Base-by-base conservation (phyloP, 2,797 vertebrate species). In the Malacoraja senta region DNA sequence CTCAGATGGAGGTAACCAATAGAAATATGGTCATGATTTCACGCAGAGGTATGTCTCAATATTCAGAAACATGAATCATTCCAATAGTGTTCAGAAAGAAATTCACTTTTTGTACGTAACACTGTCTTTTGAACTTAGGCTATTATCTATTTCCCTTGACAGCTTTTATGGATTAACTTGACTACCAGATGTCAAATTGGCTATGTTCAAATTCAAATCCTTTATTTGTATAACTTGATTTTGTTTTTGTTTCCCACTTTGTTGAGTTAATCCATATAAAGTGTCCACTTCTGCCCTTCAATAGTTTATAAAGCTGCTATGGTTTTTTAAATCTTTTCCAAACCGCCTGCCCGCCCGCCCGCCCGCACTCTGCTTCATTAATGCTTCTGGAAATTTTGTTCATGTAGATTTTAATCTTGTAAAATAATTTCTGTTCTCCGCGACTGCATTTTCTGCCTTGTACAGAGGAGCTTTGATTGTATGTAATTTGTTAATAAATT, bases 401-500 rank as follows among this genome's bases (percentile, higher is more conserved):
- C 53, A 92, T 92, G 90, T 92, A 76, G 71, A 95, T 94, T 96
- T 95, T 96, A 94, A 95, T 96, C 95, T 95, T 96, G 95, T 97
- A 96, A 92, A 76, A 96, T 95, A 96, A 96, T 96, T 96, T 96
- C 96, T 38, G 94, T 96, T 96, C 94, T 96, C 96, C 95, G 95
- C 94, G 95, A 94, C 95, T 96, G 95, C 95, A 95, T 96, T 96
- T 95, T 96, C 96, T 96, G 95, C 96, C 95, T 92, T 96, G 95
- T 96, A 96, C 95, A 95, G 90, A 92, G 93, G 95, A 95, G 96
- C 96, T 97, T 97, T 97, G 95, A 92, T 35, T 74, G 71, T 97
- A 97, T 96, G 95, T 97, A 96, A 97, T 97, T 97, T 97, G 97
- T 96, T 97, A 97, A 97, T 97, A 97, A 97, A 97, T 95, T 95